phyloP scores from a whole-genome alignment of 2,113 vertebrate genomes.

The Tringa solitaria region DNA sequence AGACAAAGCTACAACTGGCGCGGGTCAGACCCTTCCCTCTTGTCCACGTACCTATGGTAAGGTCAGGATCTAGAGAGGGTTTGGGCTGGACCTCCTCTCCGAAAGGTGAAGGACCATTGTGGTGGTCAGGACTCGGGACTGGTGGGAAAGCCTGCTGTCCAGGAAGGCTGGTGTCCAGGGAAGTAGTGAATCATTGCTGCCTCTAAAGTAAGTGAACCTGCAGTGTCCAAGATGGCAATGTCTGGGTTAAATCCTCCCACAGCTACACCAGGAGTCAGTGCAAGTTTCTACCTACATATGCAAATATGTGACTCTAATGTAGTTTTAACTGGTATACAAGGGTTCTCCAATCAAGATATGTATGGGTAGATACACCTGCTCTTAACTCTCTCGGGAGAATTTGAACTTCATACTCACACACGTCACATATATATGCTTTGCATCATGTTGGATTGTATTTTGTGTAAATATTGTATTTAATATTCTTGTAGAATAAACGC shows the following conservation, averaged over 20 bases:
- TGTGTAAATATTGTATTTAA: not conserved
- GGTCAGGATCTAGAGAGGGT: not conserved
- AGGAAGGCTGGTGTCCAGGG: not conserved
- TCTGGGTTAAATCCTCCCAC: not conserved
- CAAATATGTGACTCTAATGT: fast-evolving
- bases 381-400: not conserved
- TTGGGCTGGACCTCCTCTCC: not conserved
- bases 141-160: not conserved
- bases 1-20: not conserved
- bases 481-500: not conserved
- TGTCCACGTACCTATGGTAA: fast-evolving
- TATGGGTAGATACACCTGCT: not conserved
- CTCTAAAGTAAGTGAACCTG: no score
- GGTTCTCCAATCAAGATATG: no score
- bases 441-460: not conserved
- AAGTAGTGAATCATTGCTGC: not conserved
- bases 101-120: not conserved
- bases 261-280: not conserved
- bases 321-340: not conserved
- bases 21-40: not conserved
- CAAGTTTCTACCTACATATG: not conserved
- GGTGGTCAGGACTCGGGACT: not conserved
- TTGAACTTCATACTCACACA: not conserved
- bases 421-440: not conserved
- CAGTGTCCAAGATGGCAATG: not conserved